These are phyloP conservation scores for Rhea americana DNA, from an alignment of 2,113 vertebrate species.

Conservation along the genomic window DNA sequence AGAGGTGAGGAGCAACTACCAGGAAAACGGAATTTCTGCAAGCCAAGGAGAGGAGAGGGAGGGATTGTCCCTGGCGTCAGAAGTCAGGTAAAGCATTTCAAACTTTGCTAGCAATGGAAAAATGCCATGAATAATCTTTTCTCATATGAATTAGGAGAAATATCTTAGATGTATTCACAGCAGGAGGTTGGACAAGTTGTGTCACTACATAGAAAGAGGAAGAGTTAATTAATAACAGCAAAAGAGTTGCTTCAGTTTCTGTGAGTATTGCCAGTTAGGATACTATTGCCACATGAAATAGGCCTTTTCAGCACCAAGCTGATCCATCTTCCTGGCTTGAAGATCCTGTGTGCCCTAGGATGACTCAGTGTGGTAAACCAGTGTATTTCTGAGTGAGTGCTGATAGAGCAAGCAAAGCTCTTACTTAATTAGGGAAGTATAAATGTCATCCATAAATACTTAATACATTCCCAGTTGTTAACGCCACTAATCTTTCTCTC, in stretches of 20 bases:
- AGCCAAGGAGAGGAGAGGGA: not conserved
- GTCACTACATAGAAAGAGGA: not conserved
- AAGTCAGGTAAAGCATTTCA: not conserved
- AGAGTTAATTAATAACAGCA: not conserved
- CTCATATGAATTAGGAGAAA: not conserved
- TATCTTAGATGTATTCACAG: not conserved
- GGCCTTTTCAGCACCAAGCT: not conserved
- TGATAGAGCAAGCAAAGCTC: not conserved
- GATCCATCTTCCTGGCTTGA: not conserved
- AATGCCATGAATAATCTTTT: not conserved
- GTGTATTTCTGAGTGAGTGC: not conserved
- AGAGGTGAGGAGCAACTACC: not conserved
- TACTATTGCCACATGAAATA: not conserved
- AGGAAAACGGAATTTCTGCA: no score
- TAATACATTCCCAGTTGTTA: conserved; percentile 11
- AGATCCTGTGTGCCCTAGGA: not conserved
- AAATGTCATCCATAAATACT: conserved; percentile 52
- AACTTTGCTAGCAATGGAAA: not conserved
- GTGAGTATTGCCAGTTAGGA: not conserved
- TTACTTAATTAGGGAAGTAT: conserved; percentile 26
- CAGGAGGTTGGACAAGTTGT: not conserved
- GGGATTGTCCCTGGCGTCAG: not conserved
- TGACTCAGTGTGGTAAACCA: not conserved
- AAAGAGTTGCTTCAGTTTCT: not conserved
- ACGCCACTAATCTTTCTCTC: not conserved